Conservation (phyloP, 2,797 vertebrate species). For the Poeciliopsis gracilis region DNA sequence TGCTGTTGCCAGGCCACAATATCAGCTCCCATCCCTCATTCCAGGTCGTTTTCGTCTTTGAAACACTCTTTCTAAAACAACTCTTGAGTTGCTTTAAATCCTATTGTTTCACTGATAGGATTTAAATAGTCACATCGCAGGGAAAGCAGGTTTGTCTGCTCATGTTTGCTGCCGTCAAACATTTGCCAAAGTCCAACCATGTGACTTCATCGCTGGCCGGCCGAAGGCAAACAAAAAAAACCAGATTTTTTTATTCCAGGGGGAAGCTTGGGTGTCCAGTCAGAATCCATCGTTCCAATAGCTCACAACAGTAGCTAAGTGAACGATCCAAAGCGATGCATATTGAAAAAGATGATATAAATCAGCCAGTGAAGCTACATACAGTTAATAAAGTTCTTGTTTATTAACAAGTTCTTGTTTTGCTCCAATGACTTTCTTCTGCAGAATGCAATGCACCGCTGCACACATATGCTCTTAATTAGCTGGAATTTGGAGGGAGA, state of each 20-base stretch:
- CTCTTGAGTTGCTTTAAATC: not conserved
- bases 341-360: no score
- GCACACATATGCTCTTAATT: not conserved
- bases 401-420: no score
- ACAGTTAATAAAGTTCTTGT: not conserved
- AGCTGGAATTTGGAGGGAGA: not conserved
- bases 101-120: not conserved
- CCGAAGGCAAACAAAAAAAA: not conserved
- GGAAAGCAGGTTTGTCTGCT: not conserved
- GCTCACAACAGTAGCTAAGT: no score
- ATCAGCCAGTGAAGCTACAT: not conserved
- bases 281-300: no score
- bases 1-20: not conserved
- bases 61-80: not conserved
- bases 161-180: not conserved
- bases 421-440: not conserved
- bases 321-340: no score
- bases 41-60: not conserved
- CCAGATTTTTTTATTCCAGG: no score
- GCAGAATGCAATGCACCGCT: not conserved
- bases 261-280: no score
- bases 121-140: not conserved
- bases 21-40: not conserved
- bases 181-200: not conserved
- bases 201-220: not conserved